Conservation (phyloP, 2,113 vertebrate species). For the Embiotoca jacksoni region DNA sequence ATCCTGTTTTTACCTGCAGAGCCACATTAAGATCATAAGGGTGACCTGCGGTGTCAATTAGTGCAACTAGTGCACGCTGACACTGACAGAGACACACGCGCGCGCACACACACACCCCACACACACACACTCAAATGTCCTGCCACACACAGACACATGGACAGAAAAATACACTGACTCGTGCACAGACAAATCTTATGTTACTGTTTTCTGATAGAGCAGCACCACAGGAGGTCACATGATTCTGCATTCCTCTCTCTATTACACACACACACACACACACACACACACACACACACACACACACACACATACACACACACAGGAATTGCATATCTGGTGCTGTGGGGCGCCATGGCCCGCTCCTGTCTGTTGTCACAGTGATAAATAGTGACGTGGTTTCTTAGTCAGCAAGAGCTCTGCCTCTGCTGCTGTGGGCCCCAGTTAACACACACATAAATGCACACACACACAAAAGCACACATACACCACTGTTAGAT, state of each 20-base stretch:
- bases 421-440: constrained; percentile 51
- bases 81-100: constrained; percentile 3
- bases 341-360: constrained; percentile 29
- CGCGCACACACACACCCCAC: constrained; percentile 16
- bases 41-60: constrained; percentile 75
- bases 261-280: constrained; percentile 11
- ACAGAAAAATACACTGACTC: not conserved
- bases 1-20: constrained; percentile 53
- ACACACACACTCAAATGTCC: not conserved
- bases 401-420: constrained; percentile 66
- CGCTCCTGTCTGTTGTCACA: constrained; percentile 46
- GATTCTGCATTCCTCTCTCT: constrained; percentile 57
- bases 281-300: not conserved
- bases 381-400: constrained; percentile 70
- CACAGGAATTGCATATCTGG: constrained; percentile 2
- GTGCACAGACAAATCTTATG: constrained; percentile 31
- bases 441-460: constrained; percentile 27
- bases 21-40: constrained; percentile 70
- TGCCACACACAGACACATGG: constrained; percentile 7
- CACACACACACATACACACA: constrained; percentile 22
- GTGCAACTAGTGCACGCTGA: constrained; percentile 32
- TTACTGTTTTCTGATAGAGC: constrained; percentile 65
- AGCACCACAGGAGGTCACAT: constrained; percentile 61
- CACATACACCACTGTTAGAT: constrained; percentile 10
- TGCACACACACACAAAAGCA: constrained; percentile 34